Evolutionary conservation across 2,797 vertebrate genomes (phyloP).

Genomic region (Coregonus sp.): DNA sequence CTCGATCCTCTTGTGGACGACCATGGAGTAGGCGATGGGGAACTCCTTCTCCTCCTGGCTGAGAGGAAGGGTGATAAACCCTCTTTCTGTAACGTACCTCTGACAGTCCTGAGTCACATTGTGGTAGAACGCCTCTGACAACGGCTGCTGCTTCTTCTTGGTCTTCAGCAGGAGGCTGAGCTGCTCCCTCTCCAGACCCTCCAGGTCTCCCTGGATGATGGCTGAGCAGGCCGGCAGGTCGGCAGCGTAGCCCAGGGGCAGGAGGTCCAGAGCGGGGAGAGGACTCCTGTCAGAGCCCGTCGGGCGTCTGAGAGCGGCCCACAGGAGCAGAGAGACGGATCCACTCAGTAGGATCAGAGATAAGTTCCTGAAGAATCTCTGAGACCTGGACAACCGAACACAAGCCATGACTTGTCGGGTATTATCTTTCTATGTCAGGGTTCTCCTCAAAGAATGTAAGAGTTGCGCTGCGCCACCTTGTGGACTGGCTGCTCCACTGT

Average conservation of each 20-base stretch:
- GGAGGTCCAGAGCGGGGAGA: not conserved
- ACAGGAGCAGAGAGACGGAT: constrained; percentile 28
- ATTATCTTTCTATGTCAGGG: no score
- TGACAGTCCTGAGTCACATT: constrained; percentile 77
- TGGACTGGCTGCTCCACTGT: no score
- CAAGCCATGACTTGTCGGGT: no score
- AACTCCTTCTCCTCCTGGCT: constrained; percentile 80
- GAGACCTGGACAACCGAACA: not conserved
- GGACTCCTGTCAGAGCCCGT: not conserved
- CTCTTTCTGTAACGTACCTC: constrained; percentile 62
- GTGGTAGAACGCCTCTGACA: constrained; percentile 72
- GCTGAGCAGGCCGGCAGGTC: constrained; percentile 68
- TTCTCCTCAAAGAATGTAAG: no score
- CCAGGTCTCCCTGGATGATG: constrained; percentile 66
- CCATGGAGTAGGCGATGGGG: constrained; percentile 86
- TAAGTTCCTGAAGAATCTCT: not conserved
- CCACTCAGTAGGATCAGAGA: constrained; percentile 15
- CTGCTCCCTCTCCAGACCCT: constrained; percentile 32
- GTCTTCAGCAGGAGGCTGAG: constrained; percentile 61
- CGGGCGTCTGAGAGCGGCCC: not conserved
- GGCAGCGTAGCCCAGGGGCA: constrained; percentile 32
- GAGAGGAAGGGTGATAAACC: constrained; percentile 69
- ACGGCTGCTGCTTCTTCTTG: constrained; percentile 34
- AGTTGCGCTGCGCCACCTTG: no score
- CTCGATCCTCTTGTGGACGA: constrained; percentile 84